Base-by-base conservation (phyloP, 2,888 invertebrate genomes). In the Aethes cnicana region DNA sequence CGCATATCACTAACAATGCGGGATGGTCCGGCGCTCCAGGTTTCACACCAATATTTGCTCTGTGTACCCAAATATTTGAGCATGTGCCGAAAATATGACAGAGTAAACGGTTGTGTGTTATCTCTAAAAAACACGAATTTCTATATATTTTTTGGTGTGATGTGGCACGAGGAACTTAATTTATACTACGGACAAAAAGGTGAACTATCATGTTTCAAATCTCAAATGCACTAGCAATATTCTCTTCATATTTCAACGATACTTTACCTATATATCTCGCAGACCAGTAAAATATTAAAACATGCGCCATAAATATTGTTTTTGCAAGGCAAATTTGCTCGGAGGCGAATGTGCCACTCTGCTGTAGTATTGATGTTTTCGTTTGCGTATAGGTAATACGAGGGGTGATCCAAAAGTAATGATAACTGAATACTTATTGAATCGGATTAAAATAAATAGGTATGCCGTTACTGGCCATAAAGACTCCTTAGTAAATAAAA, bases 241-340 rank as follows among this genome's bases (percentile, higher is more conserved):
- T 39, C 61, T 63, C 60, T 68, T 63, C 62, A 61, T 66, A 64
- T 69, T 66, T 66, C 70, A 64, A 64, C 66, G 62, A 64, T 67
- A 69, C 64, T 64, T 59, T 62, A 68, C 47, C n/a, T n/a, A n/a
- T n/a, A 42, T 59, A 68, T 65, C 61, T 66, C 66, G 55, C 55
- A 58, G 58, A 48, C 62, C 68, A 66, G 72, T 77, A 70, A 74
- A 74, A 66, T 60, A 56, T 73, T 69, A 66, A 70, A 70, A 65
- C 61, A 64, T 64, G 62, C 57, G 64, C 66, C 63, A 66, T 70
- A 69, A 68, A 72, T 66, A 54, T 55, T 56, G 61, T 57, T 53
- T 54, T 50, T 54, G 44, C 41, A 53, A 44, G 53, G 55, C 58
- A 47, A 37, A 55, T 47, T 48, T 43, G 37, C 21, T 48, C 52